Conservation (phyloP, 2,113 vertebrate genomes). For the Oxygymnocypris stewartii region DNA sequence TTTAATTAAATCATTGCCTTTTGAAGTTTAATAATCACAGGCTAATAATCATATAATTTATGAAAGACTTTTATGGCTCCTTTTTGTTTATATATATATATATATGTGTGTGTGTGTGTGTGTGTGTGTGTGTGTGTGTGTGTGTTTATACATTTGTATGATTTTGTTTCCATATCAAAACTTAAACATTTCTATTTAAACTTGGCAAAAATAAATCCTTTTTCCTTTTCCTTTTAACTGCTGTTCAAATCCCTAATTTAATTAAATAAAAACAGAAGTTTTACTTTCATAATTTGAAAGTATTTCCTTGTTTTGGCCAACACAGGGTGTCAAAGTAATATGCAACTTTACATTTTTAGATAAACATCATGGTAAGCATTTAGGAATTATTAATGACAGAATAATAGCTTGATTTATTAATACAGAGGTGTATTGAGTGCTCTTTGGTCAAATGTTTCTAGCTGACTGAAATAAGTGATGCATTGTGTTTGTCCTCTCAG, state of each 20-base stretch:
- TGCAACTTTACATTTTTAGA: background rate
- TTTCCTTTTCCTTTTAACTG: background rate
- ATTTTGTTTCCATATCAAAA: background rate
- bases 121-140: no score
- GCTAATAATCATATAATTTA: no score
- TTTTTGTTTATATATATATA: no score
- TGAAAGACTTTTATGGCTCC: no score
- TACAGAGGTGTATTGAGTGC: background rate
- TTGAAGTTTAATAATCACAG: background rate
- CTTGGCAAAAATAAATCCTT: background rate
- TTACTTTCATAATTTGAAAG: background rate
- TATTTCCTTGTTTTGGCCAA: background rate
- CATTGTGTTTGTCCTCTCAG: slow-evolving; percentile 64
- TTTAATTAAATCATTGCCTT: background rate
- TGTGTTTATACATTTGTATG: background rate
- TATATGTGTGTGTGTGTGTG: no score
- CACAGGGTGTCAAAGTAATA: background rate
- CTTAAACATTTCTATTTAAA: background rate
- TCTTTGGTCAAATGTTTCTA: background rate
- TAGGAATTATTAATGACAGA: background rate
- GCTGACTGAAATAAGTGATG: background rate
- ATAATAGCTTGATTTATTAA: background rate
- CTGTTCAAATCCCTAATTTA: background rate
- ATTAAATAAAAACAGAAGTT: background rate
- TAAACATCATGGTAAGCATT: background rate